Evolutionary conservation across 2,797 vertebrate genomes (phyloP).

Genomic region (Myotis planiceps): DNA sequence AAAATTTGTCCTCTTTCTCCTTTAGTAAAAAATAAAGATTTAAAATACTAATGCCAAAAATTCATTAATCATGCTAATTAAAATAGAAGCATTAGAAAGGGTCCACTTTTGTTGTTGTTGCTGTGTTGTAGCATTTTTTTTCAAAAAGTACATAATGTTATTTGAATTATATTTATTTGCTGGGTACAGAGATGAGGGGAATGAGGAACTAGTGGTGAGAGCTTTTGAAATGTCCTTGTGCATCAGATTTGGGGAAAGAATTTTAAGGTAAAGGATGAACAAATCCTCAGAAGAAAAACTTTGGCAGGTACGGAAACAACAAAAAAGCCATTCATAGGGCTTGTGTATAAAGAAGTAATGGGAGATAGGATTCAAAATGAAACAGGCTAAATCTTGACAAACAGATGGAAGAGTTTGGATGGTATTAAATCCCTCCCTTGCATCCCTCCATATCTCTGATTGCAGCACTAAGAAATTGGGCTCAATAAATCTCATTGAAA

Average conservation of each 20-base stretch:
- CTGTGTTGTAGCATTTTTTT: not conserved
- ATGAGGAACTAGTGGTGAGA: not conserved
- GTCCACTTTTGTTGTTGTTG: not conserved
- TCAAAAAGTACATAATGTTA: not conserved
- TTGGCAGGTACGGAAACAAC: not conserved
- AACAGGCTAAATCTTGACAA: not conserved
- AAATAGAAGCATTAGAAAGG: not conserved
- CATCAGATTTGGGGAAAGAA: not conserved
- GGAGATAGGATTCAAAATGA: not conserved
- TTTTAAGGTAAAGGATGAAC: not conserved
- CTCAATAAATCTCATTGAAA: not conserved
- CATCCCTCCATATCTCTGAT: not conserved
- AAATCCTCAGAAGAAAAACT: not conserved
- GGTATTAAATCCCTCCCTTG: not conserved
- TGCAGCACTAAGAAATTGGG: not conserved
- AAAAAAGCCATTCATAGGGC: not conserved
- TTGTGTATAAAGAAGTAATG: not conserved
- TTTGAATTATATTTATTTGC: not conserved
- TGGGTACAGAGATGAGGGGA: not conserved
- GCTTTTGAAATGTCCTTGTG: not conserved
- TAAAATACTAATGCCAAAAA: not conserved
- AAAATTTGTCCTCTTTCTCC: not conserved
- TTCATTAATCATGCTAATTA: conserved; percentile 3
- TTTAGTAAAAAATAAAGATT: conserved; percentile 17
- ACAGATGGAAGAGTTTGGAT: not conserved